phyloP scores from a whole-genome alignment of 2,113 vertebrate species.

The Chloebia gouldiae region DNA sequence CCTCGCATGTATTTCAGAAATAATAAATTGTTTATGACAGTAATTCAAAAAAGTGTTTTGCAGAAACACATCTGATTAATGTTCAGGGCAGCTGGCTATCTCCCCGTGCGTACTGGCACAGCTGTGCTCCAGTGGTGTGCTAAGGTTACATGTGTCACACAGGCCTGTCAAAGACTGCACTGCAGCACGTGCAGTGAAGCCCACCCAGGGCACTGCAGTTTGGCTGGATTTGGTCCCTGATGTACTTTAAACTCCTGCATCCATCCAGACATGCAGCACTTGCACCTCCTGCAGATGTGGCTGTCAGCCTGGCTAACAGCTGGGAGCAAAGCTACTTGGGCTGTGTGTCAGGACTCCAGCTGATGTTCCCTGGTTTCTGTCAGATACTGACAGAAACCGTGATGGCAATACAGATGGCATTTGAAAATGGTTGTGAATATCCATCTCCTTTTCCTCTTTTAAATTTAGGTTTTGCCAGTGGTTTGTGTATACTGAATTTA shows the following conservation, averaged over 20 bases:
- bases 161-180: neutral
- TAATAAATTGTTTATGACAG: neutral
- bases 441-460: neutral
- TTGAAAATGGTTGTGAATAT: neutral
- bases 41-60: neutral
- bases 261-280: neutral
- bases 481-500: neutral
- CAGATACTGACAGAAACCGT: neutral
- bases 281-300: rapidly evolving
- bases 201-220: neutral
- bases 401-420: neutral
- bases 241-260: neutral
- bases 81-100: neutral
- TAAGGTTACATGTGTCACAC: rapidly evolving
- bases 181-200: neutral
- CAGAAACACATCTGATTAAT: neutral
- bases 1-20: neutral
- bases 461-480: neutral
- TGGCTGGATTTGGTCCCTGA: neutral
- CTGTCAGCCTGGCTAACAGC: neutral
- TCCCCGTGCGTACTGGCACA: rapidly evolving
- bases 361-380: neutral
- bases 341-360: neutral
- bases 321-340: neutral
- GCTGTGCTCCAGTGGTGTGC: neutral